Conservation (phyloP, 2,888 invertebrate genomes). For the Mantis religiosa region DNA sequence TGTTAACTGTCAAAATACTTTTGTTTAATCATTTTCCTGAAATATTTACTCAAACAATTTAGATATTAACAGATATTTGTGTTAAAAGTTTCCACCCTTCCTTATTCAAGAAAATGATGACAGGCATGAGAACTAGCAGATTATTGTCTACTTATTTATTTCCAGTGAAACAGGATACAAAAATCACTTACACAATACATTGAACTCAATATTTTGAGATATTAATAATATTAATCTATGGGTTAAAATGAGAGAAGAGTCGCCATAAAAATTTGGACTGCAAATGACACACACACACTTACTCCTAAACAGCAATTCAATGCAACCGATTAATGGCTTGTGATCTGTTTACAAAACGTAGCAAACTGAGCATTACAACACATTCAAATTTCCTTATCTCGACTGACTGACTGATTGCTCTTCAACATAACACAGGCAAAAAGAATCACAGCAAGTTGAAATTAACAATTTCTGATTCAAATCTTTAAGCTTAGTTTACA, state of each 20-base stretch:
- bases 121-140: background rate
- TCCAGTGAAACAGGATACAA: background rate
- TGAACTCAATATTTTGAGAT: background rate
- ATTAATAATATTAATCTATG: background rate
- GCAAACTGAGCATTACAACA: background rate
- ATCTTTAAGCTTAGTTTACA: background rate
- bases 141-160: background rate
- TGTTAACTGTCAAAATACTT: background rate
- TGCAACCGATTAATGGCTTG: background rate
- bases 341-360: background rate
- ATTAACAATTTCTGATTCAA: background rate
- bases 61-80: background rate
- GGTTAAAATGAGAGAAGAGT: background rate
- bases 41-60: background rate
- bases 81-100: background rate
- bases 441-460: background rate
- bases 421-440: background rate
- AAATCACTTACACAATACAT: background rate
- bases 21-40: background rate
- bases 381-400: background rate
- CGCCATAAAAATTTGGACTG: background rate
- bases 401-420: background rate
- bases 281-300: background rate
- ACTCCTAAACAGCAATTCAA: background rate
- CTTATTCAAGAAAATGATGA: background rate